Base-by-base conservation (phyloP, 2,797 vertebrate species). In the Menidia menidia region DNA sequence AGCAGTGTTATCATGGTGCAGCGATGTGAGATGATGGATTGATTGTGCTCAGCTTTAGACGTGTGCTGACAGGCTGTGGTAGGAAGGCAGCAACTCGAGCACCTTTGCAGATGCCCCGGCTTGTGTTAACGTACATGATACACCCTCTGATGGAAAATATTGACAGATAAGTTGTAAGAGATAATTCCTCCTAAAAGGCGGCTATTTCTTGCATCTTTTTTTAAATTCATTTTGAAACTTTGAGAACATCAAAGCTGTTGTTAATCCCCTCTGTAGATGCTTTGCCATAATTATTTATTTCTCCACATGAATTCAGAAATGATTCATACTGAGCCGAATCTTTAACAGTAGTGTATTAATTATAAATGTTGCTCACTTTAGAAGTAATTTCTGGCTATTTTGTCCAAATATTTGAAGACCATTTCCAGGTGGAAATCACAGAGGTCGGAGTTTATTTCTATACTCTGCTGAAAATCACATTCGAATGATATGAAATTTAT, bases 11-110 rank as follows among this genome's bases (percentile, higher is more conserved):
- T 84, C 68, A 60, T 35, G 71, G 61, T 41, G 67, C 82, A 58
- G 62, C 72, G 78, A 84, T 74, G 80, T 68, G 78, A 73, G 78
- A 86, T 89, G 89, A 92, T 89, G 83, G 87, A 89, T 90, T 78
- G 82, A 84, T 83, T 35, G 78, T 77, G 79, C 74, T 81, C 64
- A 55, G 76, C 79, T 80, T 84, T 43, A 80, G 87, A 88, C 84
- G 61, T 55, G 64, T 69, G 55, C 73, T 85, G 90, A 87, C 88
- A 79, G 71, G 69, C 60, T 42, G 66, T 82, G 84, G 84, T 79
- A 71, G 82, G 85, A 78, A 81, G 60, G 62, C 74, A 68, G 69
- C 62, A 72, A 79, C 71, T 61, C 0, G 68, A 82, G 73, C 43
- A 11, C 45, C 6, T 43, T 33, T 68, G 35, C 57, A 45, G 75